These are phyloP conservation scores for Emys orbicularis DNA, from an alignment of 2,797 vertebrate genomes.

Conservation along the genomic window DNA sequence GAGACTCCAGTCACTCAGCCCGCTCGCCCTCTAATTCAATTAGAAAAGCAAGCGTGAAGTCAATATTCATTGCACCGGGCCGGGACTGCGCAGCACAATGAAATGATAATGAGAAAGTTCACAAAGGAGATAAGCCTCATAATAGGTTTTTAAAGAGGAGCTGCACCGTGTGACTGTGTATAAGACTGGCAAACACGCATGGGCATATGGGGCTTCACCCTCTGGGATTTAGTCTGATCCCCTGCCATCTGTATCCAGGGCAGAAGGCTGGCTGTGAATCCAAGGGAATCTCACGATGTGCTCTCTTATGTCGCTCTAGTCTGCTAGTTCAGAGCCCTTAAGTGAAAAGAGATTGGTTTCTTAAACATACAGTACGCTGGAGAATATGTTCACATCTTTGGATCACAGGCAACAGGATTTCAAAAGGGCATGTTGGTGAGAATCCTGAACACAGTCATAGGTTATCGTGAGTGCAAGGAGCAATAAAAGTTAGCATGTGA, in stretches of 20 bases:
- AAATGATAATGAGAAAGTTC: constrained; percentile 83
- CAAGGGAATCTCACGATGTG: constrained; percentile 69
- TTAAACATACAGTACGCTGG: constrained; percentile 51
- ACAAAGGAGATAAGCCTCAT: constrained; percentile 76
- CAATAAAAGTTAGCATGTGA: not conserved
- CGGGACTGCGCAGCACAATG: constrained; percentile 77
- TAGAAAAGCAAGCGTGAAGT: constrained; percentile 87
- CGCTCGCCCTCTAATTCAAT: constrained; percentile 83
- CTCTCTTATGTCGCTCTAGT: not conserved
- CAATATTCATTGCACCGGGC: constrained; percentile 80
- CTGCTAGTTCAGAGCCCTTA: constrained; percentile 35
- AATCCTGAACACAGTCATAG: not conserved
- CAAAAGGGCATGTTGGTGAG: not conserved
- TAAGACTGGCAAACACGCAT: constrained; percentile 56
- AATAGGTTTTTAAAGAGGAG: constrained; percentile 80
- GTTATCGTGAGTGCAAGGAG: not conserved
- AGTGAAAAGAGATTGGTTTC: constrained; percentile 30
- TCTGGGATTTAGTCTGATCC: constrained; percentile 60
- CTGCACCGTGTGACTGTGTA: constrained; percentile 67
- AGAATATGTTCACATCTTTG: not conserved
- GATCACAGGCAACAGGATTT: not conserved
- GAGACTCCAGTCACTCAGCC: constrained; percentile 72
- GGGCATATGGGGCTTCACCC: constrained; percentile 71
- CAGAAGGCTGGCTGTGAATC: constrained; percentile 70
- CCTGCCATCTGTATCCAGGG: constrained; percentile 77